Evolutionary conservation across 2,113 vertebrate species (phyloP), one percentile per base, ranked within the genome.

Genomic region (Bos indicus): DNA sequence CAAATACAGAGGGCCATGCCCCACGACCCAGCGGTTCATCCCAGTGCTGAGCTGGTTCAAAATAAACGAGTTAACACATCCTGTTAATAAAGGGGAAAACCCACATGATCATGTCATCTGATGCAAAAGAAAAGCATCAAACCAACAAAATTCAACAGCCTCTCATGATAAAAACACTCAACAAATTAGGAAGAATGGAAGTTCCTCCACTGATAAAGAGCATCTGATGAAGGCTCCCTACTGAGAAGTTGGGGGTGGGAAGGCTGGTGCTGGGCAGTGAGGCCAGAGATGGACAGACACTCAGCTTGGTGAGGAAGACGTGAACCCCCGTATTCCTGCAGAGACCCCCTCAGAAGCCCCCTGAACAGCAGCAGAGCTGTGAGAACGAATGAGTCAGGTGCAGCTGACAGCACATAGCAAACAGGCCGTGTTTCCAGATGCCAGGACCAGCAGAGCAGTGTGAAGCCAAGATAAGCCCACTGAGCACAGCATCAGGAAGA

Each of bases 401-500:
- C 28, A 46, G 40, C 11, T 33, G 43, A 30, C 40, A 21, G 15
- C 15, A 21, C 30, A 80, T 9, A 51, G 40, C 57, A 56, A 62
- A 19, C 25, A 8, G 81, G 71, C 26, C 17, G 51, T 21, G 25
- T 8, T 43, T 84, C 40, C 62, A 57, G 15, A 40, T 0, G 26
- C 48, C 40, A 25, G 30, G 67, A 12, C 7, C 30, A 62, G 62
- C 19, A 67, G 56, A 8, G 78, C 40, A 30, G 12, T 19, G 15
- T 1, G 5, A 8, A 28, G 83, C 23, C 33, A 3, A 4, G 54
- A 40, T 1, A 0, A n/a, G 7, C 13, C n/a, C n/a, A 1, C n/a
- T 16, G 19, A 36, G 30, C 21, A 6, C 21, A 2, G 52, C 21
- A 0, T 3, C n/a, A 3, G n/a, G 7, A 6, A 6, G n/a, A 87